Evolutionary conservation across 1,140 invertebrate genomes (phyloP).

Genomic region (Drosophila kanapiae): DNA sequence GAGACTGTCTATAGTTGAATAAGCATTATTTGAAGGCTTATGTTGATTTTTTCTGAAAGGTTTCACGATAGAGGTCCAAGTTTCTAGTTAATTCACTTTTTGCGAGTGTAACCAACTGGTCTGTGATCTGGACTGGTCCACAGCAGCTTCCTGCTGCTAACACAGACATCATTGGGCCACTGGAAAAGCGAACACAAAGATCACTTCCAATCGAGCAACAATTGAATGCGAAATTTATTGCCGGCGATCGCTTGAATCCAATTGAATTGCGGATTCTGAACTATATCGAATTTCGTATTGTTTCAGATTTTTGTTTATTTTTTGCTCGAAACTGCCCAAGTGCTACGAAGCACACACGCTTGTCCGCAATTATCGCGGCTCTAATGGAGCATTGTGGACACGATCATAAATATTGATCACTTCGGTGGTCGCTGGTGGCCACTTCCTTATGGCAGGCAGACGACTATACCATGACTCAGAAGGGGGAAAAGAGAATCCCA

Average conservation of each 20-base stretch:
- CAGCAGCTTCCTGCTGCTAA: constrained; percentile 78
- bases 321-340: constrained; percentile 29
- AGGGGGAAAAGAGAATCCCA: constrained; percentile 26
- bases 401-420: constrained; percentile 63
- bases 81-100: too few species aligned
- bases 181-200: constrained; percentile 52
- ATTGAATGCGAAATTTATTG: constrained; percentile 80
- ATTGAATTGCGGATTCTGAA: constrained; percentile 47
- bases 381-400: constrained; percentile 69
- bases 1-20: too few species aligned
- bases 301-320: constrained; percentile 40
- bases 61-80: too few species aligned
- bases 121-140: constrained; percentile 24
- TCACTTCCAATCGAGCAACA: constrained; percentile 54
- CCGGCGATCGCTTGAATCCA: constrained; percentile 41
- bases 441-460: constrained; percentile 59
- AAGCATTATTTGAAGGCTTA: too few species aligned
- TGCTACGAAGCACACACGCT: constrained; percentile 40
- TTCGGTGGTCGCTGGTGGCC: constrained; percentile 3
- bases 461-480: constrained; percentile 40
- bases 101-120: constrained; percentile 49
- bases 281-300: constrained; percentile 60
- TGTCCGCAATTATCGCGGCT: constrained; percentile 56
- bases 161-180: constrained; percentile 71
- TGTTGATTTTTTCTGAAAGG: too few species aligned